phyloP scores from a whole-genome alignment of 1,140 invertebrate genomes.

The Rhizoglyphus robini region DNA sequence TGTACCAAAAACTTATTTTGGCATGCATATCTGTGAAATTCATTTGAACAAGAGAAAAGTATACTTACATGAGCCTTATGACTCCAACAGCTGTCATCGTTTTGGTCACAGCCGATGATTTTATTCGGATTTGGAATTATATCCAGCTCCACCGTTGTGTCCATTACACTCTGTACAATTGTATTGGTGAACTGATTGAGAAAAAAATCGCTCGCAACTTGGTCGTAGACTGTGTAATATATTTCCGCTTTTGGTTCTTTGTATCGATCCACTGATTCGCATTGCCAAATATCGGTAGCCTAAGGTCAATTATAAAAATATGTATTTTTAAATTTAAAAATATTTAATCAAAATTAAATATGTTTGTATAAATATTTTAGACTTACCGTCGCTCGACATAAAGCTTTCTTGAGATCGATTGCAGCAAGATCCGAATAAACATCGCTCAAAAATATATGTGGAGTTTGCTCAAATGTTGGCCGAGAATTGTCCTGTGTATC shows the following conservation, averaged over 20 bases:
- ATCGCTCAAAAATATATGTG: neutral
- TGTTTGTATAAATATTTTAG: neutral
- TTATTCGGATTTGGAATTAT: constrained; percentile 1
- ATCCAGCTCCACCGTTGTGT: neutral
- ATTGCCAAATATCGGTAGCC: neutral
- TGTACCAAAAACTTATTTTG: too few relatives aligned
- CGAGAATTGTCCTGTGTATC: neutral
- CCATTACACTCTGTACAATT: neutral
- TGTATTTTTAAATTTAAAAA: too few relatives aligned
- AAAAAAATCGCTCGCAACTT: neutral
- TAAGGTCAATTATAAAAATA: neutral
- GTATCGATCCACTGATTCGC: neutral
- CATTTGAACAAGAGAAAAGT: neutral
- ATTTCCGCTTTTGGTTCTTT: constrained; percentile 1
- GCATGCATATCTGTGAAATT: too few relatives aligned
- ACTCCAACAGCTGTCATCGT: neutral
- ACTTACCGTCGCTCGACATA: neutral
- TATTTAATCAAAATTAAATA: neutral
- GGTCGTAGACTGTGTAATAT: neutral
- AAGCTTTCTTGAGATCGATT: neutral
- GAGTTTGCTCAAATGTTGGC: neutral
- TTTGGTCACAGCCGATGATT: neutral
- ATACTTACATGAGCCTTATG: constrained; percentile 1
- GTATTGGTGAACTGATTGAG: neutral
- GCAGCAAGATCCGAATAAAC: neutral